Conservation (phyloP, 1,140 invertebrate species). For the Zaprionus capensis region DNA sequence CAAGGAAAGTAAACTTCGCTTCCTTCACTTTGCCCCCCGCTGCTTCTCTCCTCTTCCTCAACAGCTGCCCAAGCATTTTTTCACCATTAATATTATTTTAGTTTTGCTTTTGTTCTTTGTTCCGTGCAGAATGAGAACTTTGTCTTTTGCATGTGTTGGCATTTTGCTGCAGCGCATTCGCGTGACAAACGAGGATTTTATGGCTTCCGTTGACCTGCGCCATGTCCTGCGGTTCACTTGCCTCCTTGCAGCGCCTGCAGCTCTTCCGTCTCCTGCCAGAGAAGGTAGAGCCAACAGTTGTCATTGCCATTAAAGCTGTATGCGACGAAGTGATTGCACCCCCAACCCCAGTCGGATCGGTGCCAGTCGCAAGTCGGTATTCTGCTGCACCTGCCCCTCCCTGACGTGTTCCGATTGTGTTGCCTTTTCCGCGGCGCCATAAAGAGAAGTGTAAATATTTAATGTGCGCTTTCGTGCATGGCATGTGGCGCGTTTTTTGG, state of each 20-base stretch:
- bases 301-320: conserved; percentile 81
- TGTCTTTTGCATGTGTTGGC: conserved; percentile 82
- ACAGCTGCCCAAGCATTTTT: conserved; percentile 58
- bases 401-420: not conserved
- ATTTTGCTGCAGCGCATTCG: conserved; percentile 77
- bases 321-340: conserved; percentile 78
- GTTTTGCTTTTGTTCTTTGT: conserved; percentile 37
- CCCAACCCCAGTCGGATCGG: conserved; percentile 7
- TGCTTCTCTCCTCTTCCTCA: not conserved
- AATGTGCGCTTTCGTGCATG: conserved; percentile 83
- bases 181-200: conserved; percentile 84
- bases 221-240: conserved; percentile 81
- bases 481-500: conserved; percentile 54
- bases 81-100: conserved; percentile 79
- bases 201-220: conserved; percentile 84
- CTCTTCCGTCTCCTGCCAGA: conserved; percentile 50
- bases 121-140: conserved; percentile 60
- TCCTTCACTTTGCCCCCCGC: not conserved
- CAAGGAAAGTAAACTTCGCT: conserved; percentile 55
- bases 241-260: conserved; percentile 67
- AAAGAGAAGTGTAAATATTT: conserved; percentile 84
- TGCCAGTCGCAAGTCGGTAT: conserved; percentile 31
- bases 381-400: too few species aligned
- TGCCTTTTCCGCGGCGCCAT: conserved; percentile 53
- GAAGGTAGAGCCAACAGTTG: conserved; percentile 62